Base-by-base conservation (phyloP, 2,113 vertebrate genomes). In the Chrysemys picta region DNA sequence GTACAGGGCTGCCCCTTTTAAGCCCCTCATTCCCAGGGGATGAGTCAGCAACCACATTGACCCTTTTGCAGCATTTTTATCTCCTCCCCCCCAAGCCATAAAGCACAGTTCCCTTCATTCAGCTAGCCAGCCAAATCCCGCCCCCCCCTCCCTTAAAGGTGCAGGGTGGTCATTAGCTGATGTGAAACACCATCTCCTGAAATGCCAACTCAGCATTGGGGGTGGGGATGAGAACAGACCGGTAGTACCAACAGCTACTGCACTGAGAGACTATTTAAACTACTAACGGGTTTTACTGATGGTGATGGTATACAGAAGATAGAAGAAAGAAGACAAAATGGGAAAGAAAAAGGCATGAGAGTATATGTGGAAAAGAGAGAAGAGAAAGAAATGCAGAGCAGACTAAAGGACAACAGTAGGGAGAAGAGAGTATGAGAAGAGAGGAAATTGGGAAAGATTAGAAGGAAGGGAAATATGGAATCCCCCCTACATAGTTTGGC, bases 241-340 rank as follows among this genome's bases (percentile, higher is more conserved):
- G 31, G 6, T 65, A 80, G 29, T 69, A 53, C 21, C 27, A 52
- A 27, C 0, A 2, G 35, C 38, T 78, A 8, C 80, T 82, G 49
- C n/a, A 87, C 65, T 90, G 92, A 54, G 35, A 38, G 84, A 87
- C 84, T 87, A 82, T 50, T 45, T 82, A 76, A 85, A 31, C 76
- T 84, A 27, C 16, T 80, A 17, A 45, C 4, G 65, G 21, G 22
- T 80, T 87, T 76, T 45, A 42, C 53, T 82, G 38, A 42, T 54
- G 53, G 57, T n/a, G 85, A 14, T 35, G 86, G 57, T 87, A 76
- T 21, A 13, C 72, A 94, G 87, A 90, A 85, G 57, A 53, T 84
- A 80, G 45, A 80, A 62, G 19, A 90, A 52, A 1, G 1, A 62
- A 62, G 82, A 19, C 82, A 93, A 89, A 45, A 21, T 2, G 24